These are phyloP conservation scores for Parthenolecanium corni DNA, from an alignment of 2,888 invertebrate genomes.

Conservation along the genomic window DNA sequence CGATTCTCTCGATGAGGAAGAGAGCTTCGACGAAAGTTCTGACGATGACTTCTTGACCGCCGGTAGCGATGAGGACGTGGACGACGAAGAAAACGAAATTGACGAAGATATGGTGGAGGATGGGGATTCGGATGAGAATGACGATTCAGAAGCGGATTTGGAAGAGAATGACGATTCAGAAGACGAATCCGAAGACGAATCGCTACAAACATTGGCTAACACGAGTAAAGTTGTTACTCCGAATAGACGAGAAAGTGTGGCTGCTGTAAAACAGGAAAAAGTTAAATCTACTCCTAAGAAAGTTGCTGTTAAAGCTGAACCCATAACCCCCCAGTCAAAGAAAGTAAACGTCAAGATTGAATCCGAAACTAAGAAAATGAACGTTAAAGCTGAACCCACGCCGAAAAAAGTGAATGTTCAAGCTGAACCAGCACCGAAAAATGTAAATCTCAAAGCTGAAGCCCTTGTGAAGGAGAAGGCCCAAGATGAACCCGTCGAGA, in stretches of 20 bases:
- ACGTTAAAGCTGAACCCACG: background rate
- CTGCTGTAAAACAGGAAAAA: background rate
- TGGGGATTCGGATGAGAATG: slow-evolving; percentile 2
- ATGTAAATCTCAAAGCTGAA: too few species aligned
- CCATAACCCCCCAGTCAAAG: too few species aligned
- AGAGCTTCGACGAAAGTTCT: background rate
- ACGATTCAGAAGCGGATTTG: background rate
- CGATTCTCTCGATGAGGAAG: too few species aligned
- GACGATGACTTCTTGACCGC: background rate
- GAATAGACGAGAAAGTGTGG: background rate
- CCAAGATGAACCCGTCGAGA: background rate
- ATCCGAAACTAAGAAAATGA: too few species aligned
- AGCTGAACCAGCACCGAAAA: too few species aligned
- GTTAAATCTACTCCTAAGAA: too few species aligned
- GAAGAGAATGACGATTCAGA: background rate
- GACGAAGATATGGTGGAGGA: background rate
- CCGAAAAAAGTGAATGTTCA: too few species aligned
- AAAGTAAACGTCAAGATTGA: too few species aligned
- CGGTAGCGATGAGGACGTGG: background rate
- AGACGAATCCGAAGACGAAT: background rate
- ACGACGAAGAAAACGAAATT: background rate
- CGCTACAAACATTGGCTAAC: too few species aligned
- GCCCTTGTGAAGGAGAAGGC: background rate
- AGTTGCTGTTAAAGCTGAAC: too few species aligned
- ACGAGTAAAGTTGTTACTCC: background rate